Evolutionary conservation across 2,888 invertebrate species (phyloP).

Genomic region (Myopa tessellatipennis): DNA sequence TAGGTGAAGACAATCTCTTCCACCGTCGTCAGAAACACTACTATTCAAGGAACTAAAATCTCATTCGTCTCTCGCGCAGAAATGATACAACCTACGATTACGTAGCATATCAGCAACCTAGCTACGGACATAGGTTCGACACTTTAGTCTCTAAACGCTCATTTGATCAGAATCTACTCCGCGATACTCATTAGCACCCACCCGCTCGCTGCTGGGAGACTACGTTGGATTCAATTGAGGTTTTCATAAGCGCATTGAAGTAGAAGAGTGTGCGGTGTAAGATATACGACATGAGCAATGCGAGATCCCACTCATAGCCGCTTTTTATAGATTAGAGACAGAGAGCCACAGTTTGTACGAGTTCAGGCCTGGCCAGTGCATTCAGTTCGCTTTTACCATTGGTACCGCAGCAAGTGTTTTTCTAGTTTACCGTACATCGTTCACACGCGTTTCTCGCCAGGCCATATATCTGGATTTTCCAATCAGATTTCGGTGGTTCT

Average conservation of each 20-base stretch:
- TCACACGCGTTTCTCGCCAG: constrained; percentile 1
- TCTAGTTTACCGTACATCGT: background rate
- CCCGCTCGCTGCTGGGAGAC: background rate
- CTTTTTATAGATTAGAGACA: background rate
- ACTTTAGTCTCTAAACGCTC: constrained; percentile 15
- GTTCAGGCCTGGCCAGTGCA: background rate
- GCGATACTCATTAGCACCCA: background rate
- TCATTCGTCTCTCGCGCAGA: background rate
- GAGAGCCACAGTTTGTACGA: background rate
- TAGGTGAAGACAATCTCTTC: background rate
- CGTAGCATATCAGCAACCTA: background rate
- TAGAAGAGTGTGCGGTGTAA: background rate
- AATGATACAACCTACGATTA: background rate
- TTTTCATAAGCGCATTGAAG: background rate
- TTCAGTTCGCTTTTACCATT: constrained; percentile 55
- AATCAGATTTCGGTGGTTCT: constrained; percentile 25
- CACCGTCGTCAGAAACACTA: background rate
- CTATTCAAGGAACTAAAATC: background rate
- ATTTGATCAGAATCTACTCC: background rate
- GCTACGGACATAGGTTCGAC: background rate
- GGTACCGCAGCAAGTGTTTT: constrained; percentile 47
- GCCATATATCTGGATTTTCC: constrained; percentile 25
- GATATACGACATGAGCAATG: background rate
- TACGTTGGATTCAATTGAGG: background rate
- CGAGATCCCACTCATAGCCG: background rate